Evolutionary conservation across 2,113 vertebrate genomes (phyloP).

Genomic region (Spermophilus dauricus): DNA sequence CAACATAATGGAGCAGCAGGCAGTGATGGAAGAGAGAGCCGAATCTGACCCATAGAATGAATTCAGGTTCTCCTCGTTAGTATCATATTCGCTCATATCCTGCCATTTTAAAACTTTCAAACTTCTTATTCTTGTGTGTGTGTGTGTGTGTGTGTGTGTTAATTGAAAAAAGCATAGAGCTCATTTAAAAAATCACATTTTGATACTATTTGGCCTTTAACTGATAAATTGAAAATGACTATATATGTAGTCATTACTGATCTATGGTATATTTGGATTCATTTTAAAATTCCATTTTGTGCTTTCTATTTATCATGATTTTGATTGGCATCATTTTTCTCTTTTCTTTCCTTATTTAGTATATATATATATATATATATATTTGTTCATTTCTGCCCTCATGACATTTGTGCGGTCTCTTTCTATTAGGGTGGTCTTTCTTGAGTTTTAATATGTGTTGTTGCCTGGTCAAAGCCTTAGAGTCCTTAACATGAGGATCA

Average conservation of each 20-base stretch:
- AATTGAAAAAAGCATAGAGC: conserved; percentile 22
- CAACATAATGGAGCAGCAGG: neutral
- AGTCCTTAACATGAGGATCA: neutral
- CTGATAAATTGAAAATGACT: conserved; percentile 19
- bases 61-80: neutral
- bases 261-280: neutral
- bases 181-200: conserved; percentile 32
- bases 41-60: neutral
- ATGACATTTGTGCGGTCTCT: neutral
- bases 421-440: neutral
- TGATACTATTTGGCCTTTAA: conserved; percentile 26
- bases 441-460: neutral
- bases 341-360: neutral
- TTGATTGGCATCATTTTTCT: conserved; percentile 3
- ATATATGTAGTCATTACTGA: neutral
- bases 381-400: neutral
- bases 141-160: neutral
- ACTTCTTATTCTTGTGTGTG: conserved; percentile 38
- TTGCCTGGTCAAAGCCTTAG: conserved; percentile 9
- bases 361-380: neutral
- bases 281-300: neutral
- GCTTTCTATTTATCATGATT: neutral
- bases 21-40: neutral
- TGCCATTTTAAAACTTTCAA: neutral
- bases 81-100: neutral